Evolutionary conservation across 2,797 vertebrate genomes (phyloP).

Genomic region (Ambastaia sidthimunki): DNA sequence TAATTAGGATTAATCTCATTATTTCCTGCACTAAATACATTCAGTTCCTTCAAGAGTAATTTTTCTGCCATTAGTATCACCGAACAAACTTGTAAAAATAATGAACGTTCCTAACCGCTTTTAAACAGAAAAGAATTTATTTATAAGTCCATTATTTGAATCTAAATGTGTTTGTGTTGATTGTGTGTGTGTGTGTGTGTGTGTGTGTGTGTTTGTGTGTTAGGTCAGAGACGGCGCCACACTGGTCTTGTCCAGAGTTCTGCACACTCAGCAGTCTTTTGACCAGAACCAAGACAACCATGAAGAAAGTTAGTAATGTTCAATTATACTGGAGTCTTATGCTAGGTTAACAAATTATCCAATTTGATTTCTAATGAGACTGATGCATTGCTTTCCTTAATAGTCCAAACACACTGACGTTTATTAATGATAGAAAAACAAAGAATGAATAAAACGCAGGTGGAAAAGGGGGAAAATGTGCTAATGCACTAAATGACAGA

Average conservation of each 20-base stretch:
- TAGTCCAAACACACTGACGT: conserved; percentile 7
- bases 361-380: conserved; percentile 7
- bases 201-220: conserved; percentile 33
- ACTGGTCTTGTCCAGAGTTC: conserved; percentile 88
- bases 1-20: too few relatives aligned
- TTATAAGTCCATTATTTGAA: background rate
- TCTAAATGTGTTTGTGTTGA: background rate
- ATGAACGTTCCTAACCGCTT: too few relatives aligned
- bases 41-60: too few relatives aligned
- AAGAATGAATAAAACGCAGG: background rate
- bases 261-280: conserved; percentile 89
- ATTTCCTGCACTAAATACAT: too few relatives aligned
- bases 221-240: conserved; percentile 96
- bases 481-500: background rate
- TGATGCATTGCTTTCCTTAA: background rate
- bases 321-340: background rate
- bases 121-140: background rate
- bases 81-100: too few relatives aligned
- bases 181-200: conserved; percentile 31
- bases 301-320: conserved; percentile 87
- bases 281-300: conserved; percentile 95
- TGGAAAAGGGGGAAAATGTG: background rate
- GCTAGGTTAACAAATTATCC: background rate
- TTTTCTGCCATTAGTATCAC: too few relatives aligned
- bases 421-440: background rate